Evolutionary conservation across 2,888 invertebrate genomes (phyloP), one percentile per base, ranked within the genome.

Genomic region (Stegana nigrithorax): DNA sequence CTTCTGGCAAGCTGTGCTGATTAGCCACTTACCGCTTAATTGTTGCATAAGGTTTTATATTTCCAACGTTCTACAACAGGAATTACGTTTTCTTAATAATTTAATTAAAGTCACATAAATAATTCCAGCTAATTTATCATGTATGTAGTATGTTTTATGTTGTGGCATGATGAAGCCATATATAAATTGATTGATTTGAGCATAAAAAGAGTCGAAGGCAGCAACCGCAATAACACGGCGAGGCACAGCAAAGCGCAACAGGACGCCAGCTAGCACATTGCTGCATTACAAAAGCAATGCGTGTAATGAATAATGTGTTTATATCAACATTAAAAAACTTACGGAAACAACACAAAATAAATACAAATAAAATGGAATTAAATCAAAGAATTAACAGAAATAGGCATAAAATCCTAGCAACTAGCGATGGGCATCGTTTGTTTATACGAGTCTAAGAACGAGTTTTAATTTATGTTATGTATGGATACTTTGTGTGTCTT

Each of bases 11-110:
- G n/a, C n/a, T n/a, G n/a, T n/a, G n/a, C n/a, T n/a, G n/a, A n/a
- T 68, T 63, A 57, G 61, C 71, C 62, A 56, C 65, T 60, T 45
- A 29, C 42, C 21, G 47, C 59, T n/a, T n/a, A 42, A 39, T 56
- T 53, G 57, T 56, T 67, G 60, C 63, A 32, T 47, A n/a, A n/a
- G 50, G 26, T 50, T 50, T 50, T 50, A 50, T 50, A 14, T 50
- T 50, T 50, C 50, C 50, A 23, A 45, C 17, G 21, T 45, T 3
- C 45, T 19, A 45, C 4, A 8, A 6, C 23, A 23, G 29, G 12
- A 32, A 21, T 36, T 53, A 36, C 32, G 12, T 32, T 32, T 53
- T 53, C 29, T 29, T 53, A 32, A 53, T 32, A 53, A 53, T 53
- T 29, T 53, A 36, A 53, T 36, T 53, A 36, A 29, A 53, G 32